Conservation (phyloP, 2,888 invertebrate species). For the Spialia ferax region DNA sequence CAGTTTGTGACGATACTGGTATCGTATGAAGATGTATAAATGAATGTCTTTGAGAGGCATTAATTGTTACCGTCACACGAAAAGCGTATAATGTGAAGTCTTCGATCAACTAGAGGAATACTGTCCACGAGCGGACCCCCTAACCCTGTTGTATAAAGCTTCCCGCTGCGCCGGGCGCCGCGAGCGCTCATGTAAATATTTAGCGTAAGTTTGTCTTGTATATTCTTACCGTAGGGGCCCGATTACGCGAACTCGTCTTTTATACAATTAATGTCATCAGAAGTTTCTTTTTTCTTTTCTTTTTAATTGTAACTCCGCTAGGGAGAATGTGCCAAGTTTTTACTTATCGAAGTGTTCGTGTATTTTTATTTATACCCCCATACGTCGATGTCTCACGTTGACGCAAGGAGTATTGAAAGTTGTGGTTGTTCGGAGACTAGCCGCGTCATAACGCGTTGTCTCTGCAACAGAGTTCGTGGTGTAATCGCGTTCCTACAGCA, state of each 20-base stretch:
- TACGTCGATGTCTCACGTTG: neutral
- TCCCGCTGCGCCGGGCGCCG: constrained; percentile 41
- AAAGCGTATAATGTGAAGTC: neutral
- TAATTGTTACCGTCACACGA: neutral
- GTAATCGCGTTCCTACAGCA: constrained; percentile 66
- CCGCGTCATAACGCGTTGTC: neutral
- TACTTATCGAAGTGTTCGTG: constrained; percentile 7
- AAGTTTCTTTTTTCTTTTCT: neutral
- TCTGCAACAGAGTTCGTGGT: constrained; percentile 52
- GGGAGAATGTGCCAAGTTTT: constrained; percentile 24
- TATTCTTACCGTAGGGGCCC: constrained; percentile 63
- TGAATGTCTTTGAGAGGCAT: neutral
- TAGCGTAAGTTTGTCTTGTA: constrained; percentile 48
- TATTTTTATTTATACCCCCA: constrained; percentile 14
- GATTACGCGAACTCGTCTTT: constrained; percentile 64
- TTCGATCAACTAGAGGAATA: neutral
- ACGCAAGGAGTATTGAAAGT: constrained; percentile 8
- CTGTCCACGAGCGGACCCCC: neutral
- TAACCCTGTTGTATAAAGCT: constrained; percentile 37
- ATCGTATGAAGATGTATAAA: neutral
- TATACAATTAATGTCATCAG: neutral
- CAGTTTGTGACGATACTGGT: neutral
- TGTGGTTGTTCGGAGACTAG: neutral
- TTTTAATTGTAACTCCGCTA: constrained; percentile 6
- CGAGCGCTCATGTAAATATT: constrained; percentile 53